Conservation (phyloP, 2,113 vertebrate species). For the Malurus melanocephalus region DNA sequence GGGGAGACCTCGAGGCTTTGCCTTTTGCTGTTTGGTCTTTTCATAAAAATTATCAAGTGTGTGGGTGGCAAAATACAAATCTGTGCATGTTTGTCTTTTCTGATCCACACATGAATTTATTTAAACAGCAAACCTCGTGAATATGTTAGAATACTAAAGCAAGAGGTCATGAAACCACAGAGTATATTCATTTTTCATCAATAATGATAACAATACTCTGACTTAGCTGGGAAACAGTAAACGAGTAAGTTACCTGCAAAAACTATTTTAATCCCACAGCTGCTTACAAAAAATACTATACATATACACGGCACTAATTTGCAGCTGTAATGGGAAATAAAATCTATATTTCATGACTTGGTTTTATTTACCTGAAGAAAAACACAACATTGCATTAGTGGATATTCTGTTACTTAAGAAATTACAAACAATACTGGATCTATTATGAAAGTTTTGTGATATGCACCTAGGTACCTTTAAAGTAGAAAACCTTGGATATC, state of each 20-base stretch:
- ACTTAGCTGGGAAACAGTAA: background rate
- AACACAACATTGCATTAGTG: background rate
- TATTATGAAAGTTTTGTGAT: background rate
- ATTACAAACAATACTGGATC: background rate
- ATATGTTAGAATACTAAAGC: background rate
- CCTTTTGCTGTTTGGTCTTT: constrained; percentile 32
- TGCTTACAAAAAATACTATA: background rate
- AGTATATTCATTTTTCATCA: background rate
- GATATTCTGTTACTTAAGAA: background rate
- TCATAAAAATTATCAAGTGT: constrained; percentile 29
- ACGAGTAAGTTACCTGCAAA: background rate
- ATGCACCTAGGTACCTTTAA: background rate
- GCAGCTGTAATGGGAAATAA: constrained; percentile 11
- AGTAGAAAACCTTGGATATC: background rate
- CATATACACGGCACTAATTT: background rate
- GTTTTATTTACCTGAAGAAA: background rate
- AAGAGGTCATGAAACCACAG: constrained; percentile 1
- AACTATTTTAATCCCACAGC: background rate
- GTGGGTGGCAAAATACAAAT: constrained; percentile 21
- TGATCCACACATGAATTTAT: background rate
- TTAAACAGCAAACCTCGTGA: background rate
- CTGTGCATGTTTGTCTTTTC: background rate
- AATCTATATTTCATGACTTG: background rate
- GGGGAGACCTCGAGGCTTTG: constrained; percentile 25
- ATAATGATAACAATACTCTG: background rate